Percentiles rank a stretch among this genome's conserved stretches.
phyloP scores from a whole-genome alignment of 2,797 vertebrate genomes.

The Mus minutoides region DNA sequence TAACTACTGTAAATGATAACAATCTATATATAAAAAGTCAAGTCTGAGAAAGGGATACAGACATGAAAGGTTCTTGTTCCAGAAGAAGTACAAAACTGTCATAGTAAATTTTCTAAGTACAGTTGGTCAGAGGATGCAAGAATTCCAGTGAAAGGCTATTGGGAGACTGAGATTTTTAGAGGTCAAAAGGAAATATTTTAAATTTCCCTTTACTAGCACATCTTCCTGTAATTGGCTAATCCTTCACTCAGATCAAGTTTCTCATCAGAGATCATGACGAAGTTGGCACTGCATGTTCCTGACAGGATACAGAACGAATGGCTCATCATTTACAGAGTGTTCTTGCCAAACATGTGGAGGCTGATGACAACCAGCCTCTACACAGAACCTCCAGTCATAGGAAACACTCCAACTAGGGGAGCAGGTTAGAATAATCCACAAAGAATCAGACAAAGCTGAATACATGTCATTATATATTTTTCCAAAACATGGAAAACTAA shows the following conservation, averaged over 20 bases:
- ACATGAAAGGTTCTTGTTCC: background rate
- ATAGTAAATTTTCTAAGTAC: background rate
- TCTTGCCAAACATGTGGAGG: background rate
- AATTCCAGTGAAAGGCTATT: background rate
- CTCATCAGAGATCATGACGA: background rate
- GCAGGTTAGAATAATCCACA: background rate
- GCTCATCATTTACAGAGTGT: background rate
- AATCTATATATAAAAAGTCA: background rate
- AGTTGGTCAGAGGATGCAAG: background rate
- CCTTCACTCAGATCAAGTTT: background rate
- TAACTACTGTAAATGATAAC: background rate
- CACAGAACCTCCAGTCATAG: background rate
- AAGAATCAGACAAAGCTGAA: background rate
- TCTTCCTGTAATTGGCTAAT: background rate
- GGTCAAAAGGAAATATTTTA: background rate
- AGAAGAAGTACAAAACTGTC: background rate
- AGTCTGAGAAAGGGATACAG: background rate
- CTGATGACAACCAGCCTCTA: background rate
- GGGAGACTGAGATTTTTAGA: background rate
- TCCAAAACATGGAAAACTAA: background rate
- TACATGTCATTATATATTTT: background rate
- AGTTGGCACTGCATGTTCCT: background rate
- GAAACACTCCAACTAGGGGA: background rate
- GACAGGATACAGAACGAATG: background rate
- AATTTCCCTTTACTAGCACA: background rate